Evolutionary conservation across 2,113 vertebrate genomes (phyloP), one percentile per base, ranked within the genome.

Genomic region (Gopherus flavomarginatus): DNA sequence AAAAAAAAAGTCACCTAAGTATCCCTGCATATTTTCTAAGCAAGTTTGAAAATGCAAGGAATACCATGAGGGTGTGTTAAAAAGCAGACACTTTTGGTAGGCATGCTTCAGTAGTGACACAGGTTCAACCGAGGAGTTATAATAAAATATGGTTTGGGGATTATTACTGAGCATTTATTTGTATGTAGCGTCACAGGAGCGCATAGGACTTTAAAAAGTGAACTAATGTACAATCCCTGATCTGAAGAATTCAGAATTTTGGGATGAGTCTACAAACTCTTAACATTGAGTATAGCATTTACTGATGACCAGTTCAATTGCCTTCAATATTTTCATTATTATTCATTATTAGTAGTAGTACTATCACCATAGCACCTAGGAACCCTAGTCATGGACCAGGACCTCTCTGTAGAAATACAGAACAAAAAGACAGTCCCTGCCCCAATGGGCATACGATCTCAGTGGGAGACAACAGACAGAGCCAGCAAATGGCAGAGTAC

Each of bases 241-340:
- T 93, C 96, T 95, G 89, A 84, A 95, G 92, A 72, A 96, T 95
- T 97, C 95, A 90, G 81, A 94, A 90, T 89, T 88, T 79, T 0
- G 0, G 87, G 65, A 87, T 53, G 81, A 93, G 90, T 90, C 65
- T 54, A 88, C 27, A 79, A 95, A 92, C 87, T 1, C 0, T 69
- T 19, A 57, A 83, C 82, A 87, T 72, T 83, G 97, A 97, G 93
- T 92, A 97, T 95, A 97, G 96, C 96, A 81, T 92, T 97, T 95
- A 88, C 87, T 96, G 95, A 97, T 95, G 93, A 95, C 91, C 82
- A 92, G 94, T 92, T 83, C 83, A 75, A 88, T 87, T 83, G 97
- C 92, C 90, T 97, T 93, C 94, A 93, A 81, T 86, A 93, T 92
- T 91, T 96, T 97, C 17, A n/a, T 19, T 69, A n/a, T 8, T 22